Conservation (phyloP, 1,140 invertebrate genomes). For the Colletes latitarsis region DNA sequence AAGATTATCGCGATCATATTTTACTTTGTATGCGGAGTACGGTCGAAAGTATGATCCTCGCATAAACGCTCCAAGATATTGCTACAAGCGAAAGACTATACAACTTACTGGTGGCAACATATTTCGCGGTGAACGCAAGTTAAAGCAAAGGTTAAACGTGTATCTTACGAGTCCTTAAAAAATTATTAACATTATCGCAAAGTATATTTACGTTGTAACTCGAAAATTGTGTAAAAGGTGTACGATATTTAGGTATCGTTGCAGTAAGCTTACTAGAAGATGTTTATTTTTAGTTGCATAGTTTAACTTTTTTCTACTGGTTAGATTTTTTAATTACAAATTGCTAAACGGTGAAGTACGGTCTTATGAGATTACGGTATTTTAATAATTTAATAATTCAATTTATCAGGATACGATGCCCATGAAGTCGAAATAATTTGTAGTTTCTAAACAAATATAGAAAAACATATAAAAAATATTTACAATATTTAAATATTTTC, state of each 20-base stretch:
- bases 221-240: slow-evolving; percentile 3
- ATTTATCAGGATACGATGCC: too few relatives aligned
- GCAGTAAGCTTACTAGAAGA: background rate
- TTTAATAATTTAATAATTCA: too few relatives aligned
- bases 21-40: slow-evolving; percentile 30
- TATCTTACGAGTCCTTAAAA: background rate
- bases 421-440: too few relatives aligned
- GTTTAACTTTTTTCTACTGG: too few relatives aligned
- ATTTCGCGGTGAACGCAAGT: slow-evolving; percentile 19
- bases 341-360: too few relatives aligned
- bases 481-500: too few relatives aligned
- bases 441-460: too few relatives aligned
- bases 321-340: too few relatives aligned
- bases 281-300: too few relatives aligned
- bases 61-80: slow-evolving; percentile 28
- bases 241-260: background rate
- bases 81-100: slow-evolving; percentile 2
- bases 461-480: too few relatives aligned
- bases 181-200: slow-evolving; percentile 11
- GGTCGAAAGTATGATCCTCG: slow-evolving; percentile 29
- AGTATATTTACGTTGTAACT: background rate
- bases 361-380: too few relatives aligned
- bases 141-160: slow-evolving; percentile 30
- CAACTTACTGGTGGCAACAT: slow-evolving; percentile 7
- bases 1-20: slow-evolving; percentile 47